Evolutionary conservation across 92 coral and sea anemone genomes (phyloP).

Genomic region (Parazoanthus darwini): DNA sequence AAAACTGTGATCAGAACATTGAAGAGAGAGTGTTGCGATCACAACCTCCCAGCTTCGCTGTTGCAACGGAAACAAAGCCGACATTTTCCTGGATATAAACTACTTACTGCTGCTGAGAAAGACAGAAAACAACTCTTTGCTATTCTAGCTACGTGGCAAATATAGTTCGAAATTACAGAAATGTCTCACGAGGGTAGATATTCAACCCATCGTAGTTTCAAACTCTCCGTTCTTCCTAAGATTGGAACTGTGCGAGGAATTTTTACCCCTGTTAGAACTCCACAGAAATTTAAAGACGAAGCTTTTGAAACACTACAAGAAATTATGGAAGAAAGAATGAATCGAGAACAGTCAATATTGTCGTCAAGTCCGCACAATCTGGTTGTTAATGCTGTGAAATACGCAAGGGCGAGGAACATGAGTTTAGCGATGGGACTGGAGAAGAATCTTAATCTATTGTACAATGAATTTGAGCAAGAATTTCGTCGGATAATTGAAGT

Average conservation of each 20-base stretch:
- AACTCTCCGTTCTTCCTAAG: not conserved
- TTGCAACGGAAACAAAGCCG: too few relatives aligned
- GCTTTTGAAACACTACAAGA: constrained; percentile 44
- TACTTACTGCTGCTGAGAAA: not conserved
- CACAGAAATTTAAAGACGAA: not conserved
- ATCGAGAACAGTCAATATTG: constrained; percentile 70
- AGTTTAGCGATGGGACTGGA: constrained; percentile 61
- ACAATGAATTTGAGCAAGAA: constrained; percentile 77
- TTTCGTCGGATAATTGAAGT: constrained; percentile 76
- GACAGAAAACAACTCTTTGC: not conserved
- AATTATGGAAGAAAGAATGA: constrained; percentile 77
- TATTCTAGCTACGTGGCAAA: not conserved
- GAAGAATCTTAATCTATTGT: constrained; percentile 51
- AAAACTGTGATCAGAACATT: too few relatives aligned
- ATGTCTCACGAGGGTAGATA: not conserved
- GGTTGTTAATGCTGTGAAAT: constrained; percentile 71
- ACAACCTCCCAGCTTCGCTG: too few relatives aligned
- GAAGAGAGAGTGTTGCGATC: too few relatives aligned
- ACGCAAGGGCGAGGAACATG: constrained; percentile 73
- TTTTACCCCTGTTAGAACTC: not conserved
- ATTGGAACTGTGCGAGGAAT: constrained; percentile 13
- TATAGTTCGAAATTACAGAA: not conserved
- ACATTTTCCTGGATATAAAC: too few relatives aligned
- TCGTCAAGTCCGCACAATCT: constrained; percentile 79
- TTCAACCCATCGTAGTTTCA: not conserved